phyloP scores from a whole-genome alignment of 2,888 invertebrate species.

The Athripsodes cinereus region DNA sequence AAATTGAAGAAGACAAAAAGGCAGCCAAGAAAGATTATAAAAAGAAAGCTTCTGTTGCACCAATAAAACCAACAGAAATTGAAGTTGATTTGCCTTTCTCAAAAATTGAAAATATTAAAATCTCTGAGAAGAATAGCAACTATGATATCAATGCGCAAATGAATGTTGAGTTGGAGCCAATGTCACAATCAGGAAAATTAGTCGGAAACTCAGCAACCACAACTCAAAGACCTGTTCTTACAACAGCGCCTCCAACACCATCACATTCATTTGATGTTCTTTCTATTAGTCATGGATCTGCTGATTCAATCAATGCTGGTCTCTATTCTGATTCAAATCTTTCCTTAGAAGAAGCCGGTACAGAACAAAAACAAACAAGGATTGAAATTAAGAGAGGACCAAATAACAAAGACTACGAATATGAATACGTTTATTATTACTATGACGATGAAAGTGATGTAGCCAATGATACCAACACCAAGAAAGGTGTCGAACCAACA shows the following conservation, averaged over 20 bases:
- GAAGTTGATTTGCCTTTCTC: slow-evolving; percentile 47
- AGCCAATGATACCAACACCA: slow-evolving; percentile 34
- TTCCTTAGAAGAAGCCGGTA: slow-evolving; percentile 57
- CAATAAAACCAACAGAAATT: slow-evolving; percentile 30
- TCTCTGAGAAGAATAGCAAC: slow-evolving; percentile 47
- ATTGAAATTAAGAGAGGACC: slow-evolving; percentile 84
- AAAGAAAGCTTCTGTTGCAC: slow-evolving; percentile 39
- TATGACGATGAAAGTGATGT: slow-evolving; percentile 70
- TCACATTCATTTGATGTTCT: slow-evolving; percentile 43
- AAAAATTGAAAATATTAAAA: slow-evolving; percentile 46
- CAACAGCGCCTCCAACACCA: slow-evolving; percentile 41
- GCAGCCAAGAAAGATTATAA: slow-evolving; percentile 39
- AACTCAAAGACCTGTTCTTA: slow-evolving; percentile 51
- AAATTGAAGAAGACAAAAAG: slow-evolving; percentile 48
- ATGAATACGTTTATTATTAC: slow-evolving; percentile 88
- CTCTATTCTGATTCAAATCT: slow-evolving; percentile 45
- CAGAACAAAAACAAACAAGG: slow-evolving; percentile 63
- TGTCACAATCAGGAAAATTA: slow-evolving; percentile 47
- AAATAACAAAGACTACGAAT: slow-evolving; percentile 86
- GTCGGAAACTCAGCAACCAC: slow-evolving; percentile 42
- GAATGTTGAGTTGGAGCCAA: slow-evolving; percentile 43
- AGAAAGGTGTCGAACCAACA: slow-evolving; percentile 30
- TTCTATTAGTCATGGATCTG: slow-evolving; percentile 47
- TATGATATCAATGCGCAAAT: slow-evolving; percentile 43
- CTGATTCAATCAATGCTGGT: slow-evolving; percentile 46